Evolutionary conservation across 2,797 vertebrate genomes (phyloP).

Genomic region (Galago senegalensis): DNA sequence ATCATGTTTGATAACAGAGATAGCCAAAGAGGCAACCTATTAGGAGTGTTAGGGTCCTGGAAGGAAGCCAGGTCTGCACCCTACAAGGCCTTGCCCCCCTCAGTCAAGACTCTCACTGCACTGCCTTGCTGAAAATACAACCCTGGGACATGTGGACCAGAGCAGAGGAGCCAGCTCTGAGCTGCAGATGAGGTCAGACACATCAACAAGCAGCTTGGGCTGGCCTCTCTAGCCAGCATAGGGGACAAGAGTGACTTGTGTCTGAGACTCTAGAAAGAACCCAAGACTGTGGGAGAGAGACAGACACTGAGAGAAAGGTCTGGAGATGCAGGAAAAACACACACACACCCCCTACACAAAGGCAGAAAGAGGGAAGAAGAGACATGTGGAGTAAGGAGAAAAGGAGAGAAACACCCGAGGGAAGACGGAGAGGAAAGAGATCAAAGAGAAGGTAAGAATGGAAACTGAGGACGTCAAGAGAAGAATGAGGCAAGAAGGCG

Average conservation of each 20-base stretch:
- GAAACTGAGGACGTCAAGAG: not conserved
- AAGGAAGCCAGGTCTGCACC: no score
- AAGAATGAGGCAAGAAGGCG: not conserved
- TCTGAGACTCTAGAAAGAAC: not conserved
- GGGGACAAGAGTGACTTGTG: not conserved
- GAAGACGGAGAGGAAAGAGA: not conserved
- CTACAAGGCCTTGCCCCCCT: rapidly evolving
- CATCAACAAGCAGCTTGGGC: not conserved
- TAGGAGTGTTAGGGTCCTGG: not conserved
- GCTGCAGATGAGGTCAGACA: rapidly evolving
- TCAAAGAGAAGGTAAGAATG: not conserved
- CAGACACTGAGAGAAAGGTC: not conserved
- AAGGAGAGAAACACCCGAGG: not conserved
- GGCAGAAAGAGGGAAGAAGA: not conserved
- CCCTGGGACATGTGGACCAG: not conserved
- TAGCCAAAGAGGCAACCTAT: not conserved
- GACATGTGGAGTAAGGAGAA: not conserved
- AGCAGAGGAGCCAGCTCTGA: not conserved
- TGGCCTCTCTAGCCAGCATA: not conserved
- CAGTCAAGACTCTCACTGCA: rapidly evolving
- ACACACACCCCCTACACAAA: not conserved
- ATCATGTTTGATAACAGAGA: not conserved
- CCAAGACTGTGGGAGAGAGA: not conserved
- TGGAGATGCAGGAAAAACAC: not conserved
- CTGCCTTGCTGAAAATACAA: not conserved